A percentile compares a stretch with the other conserved stretches of the same genome.
Conservation (phyloP, 2,797 vertebrate genomes). For the Sebastes hubbsi region DNA sequence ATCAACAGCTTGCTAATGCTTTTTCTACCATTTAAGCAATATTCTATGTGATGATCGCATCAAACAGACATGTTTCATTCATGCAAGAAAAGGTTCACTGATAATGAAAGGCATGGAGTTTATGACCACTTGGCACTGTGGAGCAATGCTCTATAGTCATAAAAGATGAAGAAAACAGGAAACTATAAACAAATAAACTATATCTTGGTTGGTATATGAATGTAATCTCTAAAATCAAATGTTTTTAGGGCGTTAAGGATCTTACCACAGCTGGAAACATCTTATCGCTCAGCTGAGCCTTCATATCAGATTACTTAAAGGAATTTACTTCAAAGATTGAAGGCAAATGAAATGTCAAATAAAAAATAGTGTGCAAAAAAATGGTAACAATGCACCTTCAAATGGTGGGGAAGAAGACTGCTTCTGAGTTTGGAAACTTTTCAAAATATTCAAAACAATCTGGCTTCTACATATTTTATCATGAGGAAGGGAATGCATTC, state of each 20-base stretch:
- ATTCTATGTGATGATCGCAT: not conserved
- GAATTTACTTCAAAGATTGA: not conserved
- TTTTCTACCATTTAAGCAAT: not conserved
- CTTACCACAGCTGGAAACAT: not conserved
- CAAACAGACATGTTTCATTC: not conserved
- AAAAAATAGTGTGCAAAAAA: not conserved
- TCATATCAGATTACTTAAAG: not conserved
- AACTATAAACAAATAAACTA: not conserved
- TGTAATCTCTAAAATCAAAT: too few species aligned
- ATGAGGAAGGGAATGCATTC: not conserved
- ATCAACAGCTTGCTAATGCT: not conserved
- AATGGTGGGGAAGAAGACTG: not conserved
- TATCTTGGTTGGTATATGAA: not conserved
- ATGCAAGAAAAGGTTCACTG: not conserved
- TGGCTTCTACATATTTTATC: not conserved
- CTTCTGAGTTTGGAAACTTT: too few species aligned
- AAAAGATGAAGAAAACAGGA: not conserved
- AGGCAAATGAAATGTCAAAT: not conserved
- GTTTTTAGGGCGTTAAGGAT: not conserved
- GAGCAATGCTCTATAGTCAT: not conserved
- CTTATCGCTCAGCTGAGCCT: not conserved
- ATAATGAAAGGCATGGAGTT: not conserved
- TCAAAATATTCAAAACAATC: not conserved
- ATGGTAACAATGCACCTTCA: too few species aligned
- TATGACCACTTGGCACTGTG: not conserved